A percentile compares a stretch with the other conserved stretches of the same genome.
Evolutionary conservation across 2,113 vertebrate genomes (phyloP).

Genomic region (Dipodomys stephensi): DNA sequence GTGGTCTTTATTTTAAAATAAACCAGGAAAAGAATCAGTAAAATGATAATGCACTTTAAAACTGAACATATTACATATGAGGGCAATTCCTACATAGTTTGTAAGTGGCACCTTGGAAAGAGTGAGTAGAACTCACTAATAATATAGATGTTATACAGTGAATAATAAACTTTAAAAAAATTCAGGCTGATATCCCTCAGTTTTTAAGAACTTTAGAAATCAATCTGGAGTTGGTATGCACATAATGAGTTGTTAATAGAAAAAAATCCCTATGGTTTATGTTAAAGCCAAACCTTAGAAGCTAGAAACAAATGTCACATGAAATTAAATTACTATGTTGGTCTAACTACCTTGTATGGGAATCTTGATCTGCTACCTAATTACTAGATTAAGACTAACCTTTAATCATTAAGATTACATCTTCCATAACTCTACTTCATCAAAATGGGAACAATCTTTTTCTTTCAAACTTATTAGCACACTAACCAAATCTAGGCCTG

Average conservation of each 20-base stretch:
- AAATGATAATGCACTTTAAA: background rate
- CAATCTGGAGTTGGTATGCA: background rate
- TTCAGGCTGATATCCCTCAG: background rate
- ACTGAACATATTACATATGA: background rate
- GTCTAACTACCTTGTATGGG: background rate
- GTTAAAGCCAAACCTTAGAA: background rate
- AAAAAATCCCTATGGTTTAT: background rate
- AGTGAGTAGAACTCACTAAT: slow-evolving; percentile 1
- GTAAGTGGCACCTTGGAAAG: slow-evolving; percentile 7
- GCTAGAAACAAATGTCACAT: slow-evolving; percentile 16
- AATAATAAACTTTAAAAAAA: background rate
- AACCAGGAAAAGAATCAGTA: background rate
- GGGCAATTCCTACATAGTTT: background rate
- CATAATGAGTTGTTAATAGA: background rate
- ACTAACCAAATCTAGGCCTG: slow-evolving; percentile 10
- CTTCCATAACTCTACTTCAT: slow-evolving; percentile 33
- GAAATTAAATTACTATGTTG: slow-evolving; percentile 25
- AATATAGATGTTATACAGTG: background rate
- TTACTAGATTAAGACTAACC: slow-evolving; percentile 29
- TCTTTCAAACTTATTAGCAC: slow-evolving; percentile 5
- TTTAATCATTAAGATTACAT: slow-evolving; percentile 35
- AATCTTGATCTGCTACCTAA: slow-evolving; percentile 41
- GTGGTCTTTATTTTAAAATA: slow-evolving; percentile 7
- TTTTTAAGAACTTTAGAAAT: slow-evolving; percentile 40
- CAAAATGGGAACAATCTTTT: slow-evolving; percentile 41